Percentiles rank a stretch among this genome's conserved stretches.
Evolutionary conservation across 2,113 vertebrate species (phyloP).

Genomic region (Myotis davidii): DNA sequence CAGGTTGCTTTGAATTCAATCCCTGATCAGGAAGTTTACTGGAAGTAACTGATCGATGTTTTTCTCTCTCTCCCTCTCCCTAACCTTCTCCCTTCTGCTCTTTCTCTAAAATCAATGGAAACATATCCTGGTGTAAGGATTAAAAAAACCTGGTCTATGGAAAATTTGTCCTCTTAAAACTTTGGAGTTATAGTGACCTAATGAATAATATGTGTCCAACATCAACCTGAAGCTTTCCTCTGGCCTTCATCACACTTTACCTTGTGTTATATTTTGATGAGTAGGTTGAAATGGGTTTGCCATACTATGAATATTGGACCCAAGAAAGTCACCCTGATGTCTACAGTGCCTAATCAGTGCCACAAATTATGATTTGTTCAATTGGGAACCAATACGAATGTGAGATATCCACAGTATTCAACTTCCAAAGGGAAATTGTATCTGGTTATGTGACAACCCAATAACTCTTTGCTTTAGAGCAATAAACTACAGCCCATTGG

Average conservation of each 20-base stretch:
- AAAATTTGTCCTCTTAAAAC: neutral
- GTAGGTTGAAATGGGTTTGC: neutral
- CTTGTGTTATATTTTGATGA: neutral
- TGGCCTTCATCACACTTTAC: neutral
- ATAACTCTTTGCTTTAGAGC: neutral
- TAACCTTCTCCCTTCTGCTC: too few relatives aligned
- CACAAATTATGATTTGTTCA: neutral
- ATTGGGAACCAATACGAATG: neutral
- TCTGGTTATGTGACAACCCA: neutral
- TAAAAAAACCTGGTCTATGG: neutral
- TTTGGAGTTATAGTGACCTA: neutral
- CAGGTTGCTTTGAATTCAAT: neutral
- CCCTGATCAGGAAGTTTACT: too few relatives aligned
- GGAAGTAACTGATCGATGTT: too few relatives aligned
- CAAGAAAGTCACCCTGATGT: neutral
- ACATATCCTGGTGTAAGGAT: neutral
- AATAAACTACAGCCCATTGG: neutral
- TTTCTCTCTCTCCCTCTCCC: too few relatives aligned
- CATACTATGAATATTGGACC: neutral
- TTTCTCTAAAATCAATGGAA: too few relatives aligned
- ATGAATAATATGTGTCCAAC: neutral
- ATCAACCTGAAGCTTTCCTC: neutral
- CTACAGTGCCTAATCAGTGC: neutral
- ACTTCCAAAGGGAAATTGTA: neutral
- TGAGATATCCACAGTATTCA: neutral